A percentile compares a stretch with the other conserved stretches of the same genome.
phyloP scores from a whole-genome alignment of 2,113 vertebrate genomes.

The Pipra filicauda region DNA sequence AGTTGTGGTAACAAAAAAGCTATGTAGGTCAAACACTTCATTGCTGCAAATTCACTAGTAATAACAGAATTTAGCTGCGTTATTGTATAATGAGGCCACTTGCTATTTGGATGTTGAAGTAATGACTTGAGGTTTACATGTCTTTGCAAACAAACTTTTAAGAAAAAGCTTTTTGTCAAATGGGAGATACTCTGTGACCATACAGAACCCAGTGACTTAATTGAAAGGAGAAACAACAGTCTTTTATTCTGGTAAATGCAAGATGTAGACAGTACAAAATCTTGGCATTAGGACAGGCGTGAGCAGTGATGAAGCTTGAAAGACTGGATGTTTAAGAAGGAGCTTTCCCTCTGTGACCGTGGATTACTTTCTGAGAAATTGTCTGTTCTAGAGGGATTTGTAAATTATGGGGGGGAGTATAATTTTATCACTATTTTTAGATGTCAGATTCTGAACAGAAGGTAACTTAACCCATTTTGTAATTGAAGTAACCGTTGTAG shows the following conservation, averaged over 20 bases:
- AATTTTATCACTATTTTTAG: slow-evolving; percentile 37
- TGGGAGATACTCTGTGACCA: neutral
- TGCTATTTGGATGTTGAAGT: neutral
- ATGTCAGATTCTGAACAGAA: neutral
- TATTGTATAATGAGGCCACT: neutral
- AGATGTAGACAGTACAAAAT: neutral
- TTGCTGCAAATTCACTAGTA: neutral
- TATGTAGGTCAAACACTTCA: slow-evolving; percentile 38
- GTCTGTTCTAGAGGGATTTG: neutral
- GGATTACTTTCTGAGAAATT: slow-evolving; percentile 10
- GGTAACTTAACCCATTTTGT: slow-evolving; percentile 33
- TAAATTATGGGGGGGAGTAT: neutral
- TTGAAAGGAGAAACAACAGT: neutral
- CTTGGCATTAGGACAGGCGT: neutral
- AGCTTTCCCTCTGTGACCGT: neutral
- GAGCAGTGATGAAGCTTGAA: neutral
- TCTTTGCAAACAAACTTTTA: neutral
- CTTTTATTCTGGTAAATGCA: neutral
- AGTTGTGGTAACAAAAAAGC: neutral
- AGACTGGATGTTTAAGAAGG: neutral
- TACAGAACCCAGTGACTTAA: neutral
- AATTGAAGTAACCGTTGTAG: neutral
- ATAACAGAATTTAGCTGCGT: neutral
- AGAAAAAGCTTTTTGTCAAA: neutral
- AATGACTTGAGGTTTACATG: neutral